phyloP scores from a whole-genome alignment of 92 coral and sea anemone species.

The Epizoanthus stellaris region DNA sequence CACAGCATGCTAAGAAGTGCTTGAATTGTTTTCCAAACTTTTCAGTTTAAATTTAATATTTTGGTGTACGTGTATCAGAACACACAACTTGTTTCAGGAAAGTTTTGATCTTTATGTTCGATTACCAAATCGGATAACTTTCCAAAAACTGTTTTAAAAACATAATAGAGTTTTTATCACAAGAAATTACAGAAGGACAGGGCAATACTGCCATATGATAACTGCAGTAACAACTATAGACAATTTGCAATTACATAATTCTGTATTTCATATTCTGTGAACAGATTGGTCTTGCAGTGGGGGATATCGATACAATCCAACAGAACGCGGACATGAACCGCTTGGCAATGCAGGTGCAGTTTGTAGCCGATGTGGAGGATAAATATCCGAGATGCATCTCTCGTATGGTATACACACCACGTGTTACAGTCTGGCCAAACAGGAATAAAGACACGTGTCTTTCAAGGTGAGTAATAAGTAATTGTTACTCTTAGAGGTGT shows the following conservation, averaged over 20 bases:
- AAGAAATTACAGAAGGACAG: too few species aligned
- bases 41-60: too few species aligned
- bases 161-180: too few species aligned
- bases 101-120: too few species aligned
- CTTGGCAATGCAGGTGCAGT: slow-evolving; percentile 42
- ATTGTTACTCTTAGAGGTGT: too few species aligned
- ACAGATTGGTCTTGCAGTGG: slow-evolving; percentile 69
- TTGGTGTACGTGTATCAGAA: too few species aligned
- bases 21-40: too few species aligned
- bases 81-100: too few species aligned
- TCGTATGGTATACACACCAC: slow-evolving; percentile 30
- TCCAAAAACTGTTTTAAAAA: too few species aligned
- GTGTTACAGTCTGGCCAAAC: slow-evolving; percentile 19
- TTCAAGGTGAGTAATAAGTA: neutral
- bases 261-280: neutral
- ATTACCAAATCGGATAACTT: too few species aligned
- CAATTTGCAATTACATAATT: neutral
- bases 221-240: neutral
- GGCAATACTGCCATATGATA: too few species aligned
- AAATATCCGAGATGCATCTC: slow-evolving; percentile 39
- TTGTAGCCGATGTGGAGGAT: slow-evolving; percentile 41
- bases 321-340: slow-evolving; percentile 54
- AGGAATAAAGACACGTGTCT: neutral
- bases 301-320: slow-evolving; percentile 67
- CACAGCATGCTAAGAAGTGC: too few species aligned